Evolutionary conservation across 2,113 vertebrate species (phyloP).

Genomic region (Archilochus colubris): DNA sequence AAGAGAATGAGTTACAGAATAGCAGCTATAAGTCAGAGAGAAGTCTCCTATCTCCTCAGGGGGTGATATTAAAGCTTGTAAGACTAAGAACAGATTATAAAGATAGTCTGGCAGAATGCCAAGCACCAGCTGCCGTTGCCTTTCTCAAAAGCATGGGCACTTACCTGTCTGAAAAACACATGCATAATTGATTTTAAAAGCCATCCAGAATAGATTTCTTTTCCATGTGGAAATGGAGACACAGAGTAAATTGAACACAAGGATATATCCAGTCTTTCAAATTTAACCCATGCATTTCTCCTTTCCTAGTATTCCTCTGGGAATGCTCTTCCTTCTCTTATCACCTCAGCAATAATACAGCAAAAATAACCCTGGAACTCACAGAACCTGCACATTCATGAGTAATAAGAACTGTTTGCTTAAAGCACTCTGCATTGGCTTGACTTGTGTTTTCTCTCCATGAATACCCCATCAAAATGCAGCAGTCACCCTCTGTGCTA

Average conservation of each 20-base stretch:
- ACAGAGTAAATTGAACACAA: background rate
- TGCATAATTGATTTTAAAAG: constrained; percentile 37
- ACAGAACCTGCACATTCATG: background rate
- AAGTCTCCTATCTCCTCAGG: background rate
- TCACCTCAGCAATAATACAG: background rate
- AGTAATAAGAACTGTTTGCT: background rate
- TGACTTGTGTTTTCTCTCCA: background rate
- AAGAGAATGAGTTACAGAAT: background rate
- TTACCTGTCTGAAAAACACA: background rate
- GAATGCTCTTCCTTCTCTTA: background rate
- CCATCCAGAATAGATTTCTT: background rate
- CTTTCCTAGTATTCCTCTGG: background rate
- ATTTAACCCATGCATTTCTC: background rate
- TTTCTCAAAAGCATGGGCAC: background rate
- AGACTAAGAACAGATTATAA: background rate
- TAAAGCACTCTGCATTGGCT: background rate
- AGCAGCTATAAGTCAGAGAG: background rate
- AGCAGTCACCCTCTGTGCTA: background rate
- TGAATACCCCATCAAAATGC: background rate
- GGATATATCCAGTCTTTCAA: background rate
- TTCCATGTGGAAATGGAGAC: background rate
- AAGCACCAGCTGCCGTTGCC: background rate
- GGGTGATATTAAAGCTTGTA: background rate
- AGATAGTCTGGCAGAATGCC: background rate
- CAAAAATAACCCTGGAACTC: background rate